These are phyloP conservation scores for Tor tambroides DNA, from an alignment of 2,113 vertebrate species.

Conservation along the genomic window DNA sequence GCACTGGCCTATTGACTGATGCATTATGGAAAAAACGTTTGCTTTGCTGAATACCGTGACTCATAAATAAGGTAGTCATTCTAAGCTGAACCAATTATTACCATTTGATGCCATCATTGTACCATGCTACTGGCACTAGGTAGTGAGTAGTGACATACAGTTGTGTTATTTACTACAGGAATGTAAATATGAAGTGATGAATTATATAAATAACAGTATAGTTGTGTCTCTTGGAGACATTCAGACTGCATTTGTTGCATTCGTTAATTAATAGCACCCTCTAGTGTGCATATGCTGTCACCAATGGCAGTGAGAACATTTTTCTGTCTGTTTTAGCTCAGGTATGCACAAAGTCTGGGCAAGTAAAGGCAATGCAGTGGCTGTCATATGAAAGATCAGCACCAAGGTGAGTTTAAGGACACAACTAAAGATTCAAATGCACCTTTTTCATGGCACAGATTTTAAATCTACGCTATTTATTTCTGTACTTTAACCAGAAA, in stretches of 20 bases:
- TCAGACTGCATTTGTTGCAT: background rate
- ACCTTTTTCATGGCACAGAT: background rate
- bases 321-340: background rate
- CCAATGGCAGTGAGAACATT: background rate
- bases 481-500: too few relatives aligned
- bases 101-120: background rate
- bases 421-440: background rate
- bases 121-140: background rate
- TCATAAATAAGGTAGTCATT: too few relatives aligned
- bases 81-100: background rate
- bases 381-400: background rate
- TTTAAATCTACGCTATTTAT: background rate
- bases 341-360: background rate
- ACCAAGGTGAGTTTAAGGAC: background rate
- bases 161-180: background rate
- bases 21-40: background rate
- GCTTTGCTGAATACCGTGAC: too few relatives aligned
- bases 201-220: background rate
- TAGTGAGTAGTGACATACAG: background rate
- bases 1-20: background rate
- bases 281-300: background rate
- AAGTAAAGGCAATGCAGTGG: background rate
- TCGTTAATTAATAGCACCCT: background rate
- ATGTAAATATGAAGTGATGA: background rate
- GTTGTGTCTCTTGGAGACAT: background rate